Evolutionary conservation across 2,797 vertebrate species (phyloP).

Genomic region (Parotocinclus haroldoi): DNA sequence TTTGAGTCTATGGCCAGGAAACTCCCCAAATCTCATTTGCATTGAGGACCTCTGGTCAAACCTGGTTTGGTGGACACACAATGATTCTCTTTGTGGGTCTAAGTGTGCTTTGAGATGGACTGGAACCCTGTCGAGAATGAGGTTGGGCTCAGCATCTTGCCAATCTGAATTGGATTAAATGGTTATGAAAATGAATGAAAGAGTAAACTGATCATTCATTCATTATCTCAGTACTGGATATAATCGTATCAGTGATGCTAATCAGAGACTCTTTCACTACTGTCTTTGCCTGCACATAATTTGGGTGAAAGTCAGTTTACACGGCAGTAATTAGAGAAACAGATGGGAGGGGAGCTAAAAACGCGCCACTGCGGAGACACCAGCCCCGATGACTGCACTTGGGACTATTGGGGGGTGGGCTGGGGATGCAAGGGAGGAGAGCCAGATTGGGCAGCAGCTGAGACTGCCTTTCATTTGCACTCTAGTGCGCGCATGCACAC

Average conservation of each 20-base stretch:
- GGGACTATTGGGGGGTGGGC: constrained; percentile 47
- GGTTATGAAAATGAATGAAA: not conserved
- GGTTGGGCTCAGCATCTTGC: too few relatives aligned
- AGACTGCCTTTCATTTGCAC: constrained; percentile 58
- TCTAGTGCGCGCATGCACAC: constrained; percentile 50
- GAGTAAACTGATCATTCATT: not conserved
- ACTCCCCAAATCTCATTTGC: too few relatives aligned
- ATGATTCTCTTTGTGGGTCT: too few relatives aligned
- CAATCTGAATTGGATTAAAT: too few relatives aligned
- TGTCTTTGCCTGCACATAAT: constrained; percentile 36
- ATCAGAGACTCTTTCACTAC: constrained; percentile 21
- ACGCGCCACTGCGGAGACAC: constrained; percentile 52
- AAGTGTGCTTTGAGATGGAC: too few relatives aligned
- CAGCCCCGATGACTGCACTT: constrained; percentile 51
- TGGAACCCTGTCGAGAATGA: too few relatives aligned
- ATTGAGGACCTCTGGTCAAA: too few relatives aligned
- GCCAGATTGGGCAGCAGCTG: constrained; percentile 65
- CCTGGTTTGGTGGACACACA: too few relatives aligned
- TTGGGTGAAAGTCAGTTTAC: constrained; percentile 59
- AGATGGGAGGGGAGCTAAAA: constrained; percentile 63
- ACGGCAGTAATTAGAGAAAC: constrained; percentile 65
- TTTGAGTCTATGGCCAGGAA: too few relatives aligned
- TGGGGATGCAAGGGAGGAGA: constrained; percentile 48
- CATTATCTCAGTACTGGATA: not conserved
- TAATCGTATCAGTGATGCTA: not conserved